Evolutionary conservation across 2,888 invertebrate species (phyloP).

Genomic region (Diplazon laetatorius): DNA sequence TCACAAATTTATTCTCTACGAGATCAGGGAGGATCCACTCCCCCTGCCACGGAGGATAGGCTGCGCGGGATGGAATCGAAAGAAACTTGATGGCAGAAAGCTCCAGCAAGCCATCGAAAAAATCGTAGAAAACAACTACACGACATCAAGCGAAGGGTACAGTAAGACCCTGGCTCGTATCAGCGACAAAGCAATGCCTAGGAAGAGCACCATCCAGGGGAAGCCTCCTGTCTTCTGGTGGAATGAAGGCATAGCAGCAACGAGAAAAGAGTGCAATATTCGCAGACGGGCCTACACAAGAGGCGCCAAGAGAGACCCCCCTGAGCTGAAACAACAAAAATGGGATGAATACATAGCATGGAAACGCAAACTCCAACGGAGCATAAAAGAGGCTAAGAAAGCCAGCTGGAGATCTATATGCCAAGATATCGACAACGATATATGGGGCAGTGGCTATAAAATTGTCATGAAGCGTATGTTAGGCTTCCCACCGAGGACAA

Average conservation of each 20-base stretch:
- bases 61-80: too few species aligned
- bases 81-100: not conserved
- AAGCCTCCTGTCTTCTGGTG: not conserved
- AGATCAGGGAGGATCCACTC: not conserved
- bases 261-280: not conserved
- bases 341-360: not conserved
- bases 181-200: not conserved
- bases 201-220: not conserved
- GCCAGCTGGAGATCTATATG: not conserved
- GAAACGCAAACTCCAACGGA: not conserved
- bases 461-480: not conserved
- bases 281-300: not conserved
- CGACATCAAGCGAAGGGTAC: not conserved
- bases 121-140: not conserved
- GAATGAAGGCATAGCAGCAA: not conserved
- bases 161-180: not conserved
- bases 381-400: not conserved
- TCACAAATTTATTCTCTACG: not conserved
- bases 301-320: not conserved
- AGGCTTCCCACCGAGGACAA: not conserved
- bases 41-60: not conserved
- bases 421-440: not conserved
- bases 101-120: not conserved
- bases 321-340: not conserved
- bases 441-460: conserved; percentile 18